Percentiles rank a stretch among this genome's conserved stretches.
phyloP scores from a whole-genome alignment of 2,888 invertebrate genomes.

The Andrena camellia region DNA sequence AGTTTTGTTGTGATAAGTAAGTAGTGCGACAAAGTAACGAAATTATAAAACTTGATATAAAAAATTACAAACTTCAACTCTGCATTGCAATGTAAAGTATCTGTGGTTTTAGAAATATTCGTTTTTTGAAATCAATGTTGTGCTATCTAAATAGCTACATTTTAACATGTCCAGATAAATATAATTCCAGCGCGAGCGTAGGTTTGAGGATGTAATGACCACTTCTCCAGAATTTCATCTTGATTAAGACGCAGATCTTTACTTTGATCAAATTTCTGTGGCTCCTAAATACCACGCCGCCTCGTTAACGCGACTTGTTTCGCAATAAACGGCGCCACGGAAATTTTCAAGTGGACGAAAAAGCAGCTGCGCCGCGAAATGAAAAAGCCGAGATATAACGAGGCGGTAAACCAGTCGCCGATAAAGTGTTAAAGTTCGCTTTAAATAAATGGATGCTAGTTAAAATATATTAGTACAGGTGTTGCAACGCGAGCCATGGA shows the following conservation, averaged over 20 bases:
- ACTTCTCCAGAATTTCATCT: not conserved
- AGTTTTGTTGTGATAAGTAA: too few relatives aligned
- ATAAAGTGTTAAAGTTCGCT: slow-evolving; percentile 22
- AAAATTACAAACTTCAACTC: too few relatives aligned
- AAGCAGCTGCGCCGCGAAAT: slow-evolving; percentile 1
- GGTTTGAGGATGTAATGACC: too few relatives aligned
- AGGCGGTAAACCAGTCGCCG: slow-evolving; percentile 20
- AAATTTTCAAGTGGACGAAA: slow-evolving; percentile 21
- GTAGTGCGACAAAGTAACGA: too few relatives aligned
- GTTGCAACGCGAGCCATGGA: not conserved
- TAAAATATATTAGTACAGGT: slow-evolving; percentile 1
- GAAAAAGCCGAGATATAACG: slow-evolving; percentile 18
- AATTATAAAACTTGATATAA: too few relatives aligned
- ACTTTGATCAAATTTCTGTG: slow-evolving; percentile 7
- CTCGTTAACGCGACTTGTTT: slow-evolving; percentile 14
- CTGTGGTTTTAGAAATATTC: too few relatives aligned
- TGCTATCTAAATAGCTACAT: too few relatives aligned
- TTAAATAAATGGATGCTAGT: slow-evolving; percentile 2
- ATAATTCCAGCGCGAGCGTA: too few relatives aligned
- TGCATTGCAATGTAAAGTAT: too few relatives aligned
- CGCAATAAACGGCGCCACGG: slow-evolving; percentile 9
- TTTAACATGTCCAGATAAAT: too few relatives aligned
- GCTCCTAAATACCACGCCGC: not conserved
- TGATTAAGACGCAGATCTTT: not conserved
- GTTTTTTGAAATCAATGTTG: too few relatives aligned